phyloP scores from a whole-genome alignment of 2,113 vertebrate genomes.

The Otis tarda region DNA sequence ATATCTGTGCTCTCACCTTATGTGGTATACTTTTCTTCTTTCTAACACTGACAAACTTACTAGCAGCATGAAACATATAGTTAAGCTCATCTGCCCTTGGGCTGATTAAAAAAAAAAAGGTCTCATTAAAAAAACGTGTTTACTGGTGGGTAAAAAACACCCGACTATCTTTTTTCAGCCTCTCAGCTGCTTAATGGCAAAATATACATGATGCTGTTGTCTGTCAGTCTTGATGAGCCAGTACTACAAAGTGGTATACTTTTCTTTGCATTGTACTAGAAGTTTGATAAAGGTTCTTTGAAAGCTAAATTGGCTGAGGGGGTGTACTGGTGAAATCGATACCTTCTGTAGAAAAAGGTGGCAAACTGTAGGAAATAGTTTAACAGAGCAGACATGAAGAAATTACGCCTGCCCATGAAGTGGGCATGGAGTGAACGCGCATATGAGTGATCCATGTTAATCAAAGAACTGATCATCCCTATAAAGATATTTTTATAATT shows the following conservation, averaged over 20 bases:
- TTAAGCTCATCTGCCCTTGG: neutral
- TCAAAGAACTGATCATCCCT: neutral
- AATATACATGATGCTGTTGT: neutral
- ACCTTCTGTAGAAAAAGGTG: neutral
- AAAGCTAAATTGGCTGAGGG: conserved; percentile 6
- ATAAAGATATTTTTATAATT: neutral
- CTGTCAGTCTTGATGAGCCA: neutral
- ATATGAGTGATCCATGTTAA: neutral
- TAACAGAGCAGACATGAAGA: neutral
- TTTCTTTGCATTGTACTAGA: conserved; percentile 19
- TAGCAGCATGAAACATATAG: neutral
- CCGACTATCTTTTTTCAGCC: neutral
- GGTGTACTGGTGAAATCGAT: neutral
- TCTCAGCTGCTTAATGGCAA: neutral
- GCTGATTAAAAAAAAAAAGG: neutral
- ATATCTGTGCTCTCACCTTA: neutral
- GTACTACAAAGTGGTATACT: neutral
- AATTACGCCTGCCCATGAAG: neutral
- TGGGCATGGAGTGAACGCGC: neutral
- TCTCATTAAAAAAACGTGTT: neutral
- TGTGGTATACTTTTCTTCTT: neutral
- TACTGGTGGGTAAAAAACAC: neutral
- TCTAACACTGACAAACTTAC: neutral
- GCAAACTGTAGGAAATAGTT: neutral
- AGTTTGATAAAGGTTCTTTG: neutral